A percentile compares a stretch with the other conserved stretches of the same genome.
phyloP scores from a whole-genome alignment of 2,888 invertebrate genomes.

The Gastrophysa polygoni region DNA sequence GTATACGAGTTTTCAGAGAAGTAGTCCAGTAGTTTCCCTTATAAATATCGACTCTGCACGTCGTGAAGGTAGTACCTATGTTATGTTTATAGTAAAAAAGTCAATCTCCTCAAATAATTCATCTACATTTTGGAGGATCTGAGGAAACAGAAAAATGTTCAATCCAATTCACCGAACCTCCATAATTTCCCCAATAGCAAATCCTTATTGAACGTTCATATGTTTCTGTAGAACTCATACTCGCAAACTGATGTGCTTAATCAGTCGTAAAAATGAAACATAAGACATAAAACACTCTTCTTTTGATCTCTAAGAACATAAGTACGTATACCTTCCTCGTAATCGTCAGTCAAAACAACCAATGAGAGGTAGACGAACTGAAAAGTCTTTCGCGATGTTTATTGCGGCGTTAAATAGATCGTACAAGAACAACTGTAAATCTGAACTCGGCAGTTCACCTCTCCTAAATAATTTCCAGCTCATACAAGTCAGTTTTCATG shows the following conservation, averaged over 20 bases:
- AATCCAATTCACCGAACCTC: too few species aligned
- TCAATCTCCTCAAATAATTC: too few species aligned
- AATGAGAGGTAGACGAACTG: constrained; percentile 51
- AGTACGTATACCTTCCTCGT: constrained; percentile 53
- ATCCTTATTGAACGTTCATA: too few species aligned
- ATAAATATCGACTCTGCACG: too few species aligned
- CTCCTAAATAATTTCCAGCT: constrained; percentile 49
- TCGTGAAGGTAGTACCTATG: too few species aligned
- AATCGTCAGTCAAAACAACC: constrained; percentile 51
- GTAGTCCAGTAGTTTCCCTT: too few species aligned
- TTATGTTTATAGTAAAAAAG: too few species aligned
- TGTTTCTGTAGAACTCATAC: too few species aligned
- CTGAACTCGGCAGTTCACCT: constrained; percentile 48
- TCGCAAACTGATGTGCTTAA: constrained; percentile 48
- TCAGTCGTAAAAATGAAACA: constrained; percentile 57
- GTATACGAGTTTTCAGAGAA: too few species aligned
- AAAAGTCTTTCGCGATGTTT: constrained; percentile 50
- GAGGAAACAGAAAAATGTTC: too few species aligned
- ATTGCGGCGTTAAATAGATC: constrained; percentile 49
- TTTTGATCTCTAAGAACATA: constrained; percentile 54
- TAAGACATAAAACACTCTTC: constrained; percentile 55
- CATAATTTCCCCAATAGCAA: too few species aligned
- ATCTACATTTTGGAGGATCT: too few species aligned
- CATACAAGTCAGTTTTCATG: constrained; percentile 23
- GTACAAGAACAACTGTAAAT: constrained; percentile 52